These are phyloP conservation scores for Pantherophis vulpinus DNA, from an alignment of 2,797 vertebrate species.

Conservation along the genomic window DNA sequence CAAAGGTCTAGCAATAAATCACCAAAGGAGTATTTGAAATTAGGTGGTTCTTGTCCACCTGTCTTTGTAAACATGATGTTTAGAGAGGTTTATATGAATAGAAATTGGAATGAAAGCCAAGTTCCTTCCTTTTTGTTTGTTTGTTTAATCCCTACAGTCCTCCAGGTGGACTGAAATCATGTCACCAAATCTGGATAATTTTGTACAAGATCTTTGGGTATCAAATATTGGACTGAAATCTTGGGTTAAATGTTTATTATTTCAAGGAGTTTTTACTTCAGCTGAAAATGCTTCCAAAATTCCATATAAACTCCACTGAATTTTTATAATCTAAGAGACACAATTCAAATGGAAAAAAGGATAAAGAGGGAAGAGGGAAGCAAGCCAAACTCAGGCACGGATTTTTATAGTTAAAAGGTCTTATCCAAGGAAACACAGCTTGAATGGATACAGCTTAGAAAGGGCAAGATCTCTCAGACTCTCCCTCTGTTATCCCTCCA, in stretches of 20 bases:
- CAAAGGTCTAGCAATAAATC: neutral
- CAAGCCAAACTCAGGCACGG: neutral
- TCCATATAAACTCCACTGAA: neutral
- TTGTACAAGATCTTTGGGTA: neutral
- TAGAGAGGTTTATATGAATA: neutral
- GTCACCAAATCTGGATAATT: neutral
- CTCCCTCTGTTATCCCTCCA: neutral
- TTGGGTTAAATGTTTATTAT: neutral
- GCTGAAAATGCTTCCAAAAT: neutral
- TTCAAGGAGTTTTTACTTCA: neutral
- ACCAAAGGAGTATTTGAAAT: neutral
- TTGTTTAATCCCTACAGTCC: neutral
- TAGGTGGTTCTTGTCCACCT: neutral
- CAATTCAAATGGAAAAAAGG: neutral
- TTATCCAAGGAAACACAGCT: neutral
- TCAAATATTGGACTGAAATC: neutral
- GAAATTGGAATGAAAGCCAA: neutral
- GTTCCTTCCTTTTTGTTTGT: neutral
- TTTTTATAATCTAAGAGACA: neutral
- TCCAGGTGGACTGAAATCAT: neutral
- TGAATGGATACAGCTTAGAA: neutral
- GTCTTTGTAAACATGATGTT: neutral
- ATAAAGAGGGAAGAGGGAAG: neutral
- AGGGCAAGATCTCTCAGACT: neutral
- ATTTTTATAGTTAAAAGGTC: neutral